A percentile compares a stretch with the other conserved stretches of the same genome.
Evolutionary conservation across 1,140 invertebrate species (phyloP).

Genomic region (Drosophila hydei): DNA sequence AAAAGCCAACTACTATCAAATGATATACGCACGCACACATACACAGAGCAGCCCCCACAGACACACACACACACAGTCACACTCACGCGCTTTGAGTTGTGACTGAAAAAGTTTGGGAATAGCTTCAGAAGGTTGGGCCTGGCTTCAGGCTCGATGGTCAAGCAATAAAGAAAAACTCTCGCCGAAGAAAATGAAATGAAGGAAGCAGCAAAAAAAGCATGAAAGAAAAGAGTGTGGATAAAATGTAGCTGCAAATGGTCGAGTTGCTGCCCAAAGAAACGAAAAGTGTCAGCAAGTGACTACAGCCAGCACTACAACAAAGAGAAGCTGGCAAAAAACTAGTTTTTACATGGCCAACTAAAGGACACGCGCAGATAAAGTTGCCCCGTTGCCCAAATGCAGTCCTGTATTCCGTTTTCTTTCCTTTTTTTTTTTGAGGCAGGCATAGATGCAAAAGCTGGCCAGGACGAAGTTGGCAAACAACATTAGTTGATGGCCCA

Average conservation of each 20-base stretch:
- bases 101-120: slow-evolving; percentile 18
- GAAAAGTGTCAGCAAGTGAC: slow-evolving; percentile 76
- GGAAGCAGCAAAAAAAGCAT: slow-evolving; percentile 1
- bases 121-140: slow-evolving; percentile 4
- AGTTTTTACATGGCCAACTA: slow-evolving; percentile 55
- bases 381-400: slow-evolving; percentile 34
- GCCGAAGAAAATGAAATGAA: slow-evolving; percentile 43
- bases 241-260: slow-evolving; percentile 58
- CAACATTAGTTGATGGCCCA: slow-evolving; percentile 81
- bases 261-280: slow-evolving; percentile 51
- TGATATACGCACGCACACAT: slow-evolving; percentile 34
- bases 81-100: slow-evolving; percentile 18
- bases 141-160: slow-evolving; percentile 56
- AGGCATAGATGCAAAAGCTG: slow-evolving; percentile 50
- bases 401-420: background rate
- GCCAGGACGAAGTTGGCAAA: slow-evolving; percentile 71
- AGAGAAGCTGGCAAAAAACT: slow-evolving; percentile 34
- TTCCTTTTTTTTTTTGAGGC: background rate
- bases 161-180: slow-evolving; percentile 62
- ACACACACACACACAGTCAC: background rate
- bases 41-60: slow-evolving; percentile 6
- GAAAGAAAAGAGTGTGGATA: slow-evolving; percentile 52
- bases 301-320: slow-evolving; percentile 40
- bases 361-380: slow-evolving; percentile 38
- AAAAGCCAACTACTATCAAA: slow-evolving; percentile 46